phyloP scores from a whole-genome alignment of 2,113 vertebrate species.

The Bubo blakistoni region DNA sequence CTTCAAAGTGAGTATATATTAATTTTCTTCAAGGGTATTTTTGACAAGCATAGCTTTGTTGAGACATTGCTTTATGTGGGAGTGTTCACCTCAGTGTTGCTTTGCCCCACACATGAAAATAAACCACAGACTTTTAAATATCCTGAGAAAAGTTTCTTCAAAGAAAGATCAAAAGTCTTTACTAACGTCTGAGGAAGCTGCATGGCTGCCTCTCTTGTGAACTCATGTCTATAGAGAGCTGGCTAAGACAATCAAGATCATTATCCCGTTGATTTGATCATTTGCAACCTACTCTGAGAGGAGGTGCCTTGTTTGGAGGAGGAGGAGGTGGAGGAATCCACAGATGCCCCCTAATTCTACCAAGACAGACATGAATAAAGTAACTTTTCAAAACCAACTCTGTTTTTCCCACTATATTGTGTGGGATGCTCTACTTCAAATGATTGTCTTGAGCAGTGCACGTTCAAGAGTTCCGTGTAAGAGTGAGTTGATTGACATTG shows the following conservation, averaged over 20 bases:
- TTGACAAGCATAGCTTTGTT: constrained; percentile 8
- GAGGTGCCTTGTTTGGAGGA: neutral
- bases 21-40: constrained; percentile 16
- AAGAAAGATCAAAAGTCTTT: constrained; percentile 63
- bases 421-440: neutral
- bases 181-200: constrained; percentile 46
- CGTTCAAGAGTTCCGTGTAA: neutral
- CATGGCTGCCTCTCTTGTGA: constrained; percentile 40
- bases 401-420: neutral
- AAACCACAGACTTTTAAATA: constrained; percentile 59
- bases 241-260: neutral
- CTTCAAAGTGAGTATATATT: neutral
- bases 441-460: neutral
- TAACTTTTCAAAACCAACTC: neutral
- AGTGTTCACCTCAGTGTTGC: neutral
- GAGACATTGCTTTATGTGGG: constrained; percentile 46
- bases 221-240: constrained; percentile 40
- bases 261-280: neutral
- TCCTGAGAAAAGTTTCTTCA: constrained; percentile 62
- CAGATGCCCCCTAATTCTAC: neutral
- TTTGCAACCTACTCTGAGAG: neutral
- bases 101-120: constrained; percentile 39
- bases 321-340: neutral
- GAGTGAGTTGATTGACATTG: neutral
- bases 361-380: neutral